phyloP scores from a whole-genome alignment of 2,888 invertebrate genomes.

The Piscicola geometra region DNA sequence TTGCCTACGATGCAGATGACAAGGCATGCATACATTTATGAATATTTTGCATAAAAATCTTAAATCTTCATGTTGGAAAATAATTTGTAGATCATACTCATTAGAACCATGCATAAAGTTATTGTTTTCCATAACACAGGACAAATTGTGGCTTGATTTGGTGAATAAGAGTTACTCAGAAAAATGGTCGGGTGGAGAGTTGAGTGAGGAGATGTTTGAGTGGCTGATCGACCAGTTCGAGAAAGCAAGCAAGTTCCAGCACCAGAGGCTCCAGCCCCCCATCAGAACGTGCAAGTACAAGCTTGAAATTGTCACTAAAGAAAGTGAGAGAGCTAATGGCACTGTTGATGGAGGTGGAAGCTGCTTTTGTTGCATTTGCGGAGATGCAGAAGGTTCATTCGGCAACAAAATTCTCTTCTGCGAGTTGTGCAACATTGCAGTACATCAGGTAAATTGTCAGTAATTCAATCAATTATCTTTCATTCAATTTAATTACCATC shows the following conservation, averaged over 20 bases:
- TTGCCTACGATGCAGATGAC: constrained; percentile 95
- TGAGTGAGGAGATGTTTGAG: constrained; percentile 85
- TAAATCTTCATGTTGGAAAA: neutral
- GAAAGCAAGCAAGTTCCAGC: constrained; percentile 70
- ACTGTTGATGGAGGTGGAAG: constrained; percentile 86
- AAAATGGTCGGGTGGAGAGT: constrained; percentile 61
- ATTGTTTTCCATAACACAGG: constrained; percentile 59
- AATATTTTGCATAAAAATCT: neutral
- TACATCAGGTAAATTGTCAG: constrained; percentile 68
- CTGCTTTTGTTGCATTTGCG: constrained; percentile 97
- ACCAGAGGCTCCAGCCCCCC: neutral
- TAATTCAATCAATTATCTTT: neutral
- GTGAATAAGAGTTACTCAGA: constrained; percentile 75
- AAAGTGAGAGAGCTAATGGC: constrained; percentile 42
- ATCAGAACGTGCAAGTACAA: neutral
- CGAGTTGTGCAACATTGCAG: constrained; percentile 98
- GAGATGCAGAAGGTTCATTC: constrained; percentile 97
- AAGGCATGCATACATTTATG: constrained; percentile 60
- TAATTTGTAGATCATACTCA: neutral
- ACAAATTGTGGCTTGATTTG: constrained; percentile 86
- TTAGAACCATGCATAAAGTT: neutral
- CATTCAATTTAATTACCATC: no score
- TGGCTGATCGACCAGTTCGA: constrained; percentile 91
- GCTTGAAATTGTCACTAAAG: neutral
- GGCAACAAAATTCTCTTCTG: constrained; percentile 97